A percentile compares a stretch with the other conserved stretches of the same genome.
phyloP scores from a whole-genome alignment of 2,888 invertebrate species.

The Cactoblastis cactorum region DNA sequence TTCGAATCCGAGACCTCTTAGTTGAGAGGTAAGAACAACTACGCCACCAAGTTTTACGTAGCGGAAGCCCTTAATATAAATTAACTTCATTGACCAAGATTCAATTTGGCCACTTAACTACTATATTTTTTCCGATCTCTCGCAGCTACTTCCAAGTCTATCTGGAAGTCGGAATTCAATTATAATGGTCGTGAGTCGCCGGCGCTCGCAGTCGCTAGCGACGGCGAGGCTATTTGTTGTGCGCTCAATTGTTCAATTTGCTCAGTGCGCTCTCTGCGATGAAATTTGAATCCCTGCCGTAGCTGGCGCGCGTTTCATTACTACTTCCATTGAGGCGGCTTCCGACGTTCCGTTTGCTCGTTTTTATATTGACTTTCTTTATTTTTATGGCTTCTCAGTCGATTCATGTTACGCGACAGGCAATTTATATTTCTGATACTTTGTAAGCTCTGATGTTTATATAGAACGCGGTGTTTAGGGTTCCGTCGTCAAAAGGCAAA shows the following conservation, averaged over 20 bases:
- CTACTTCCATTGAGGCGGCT: neutral
- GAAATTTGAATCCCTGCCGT: constrained; percentile 2
- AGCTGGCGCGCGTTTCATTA: neutral
- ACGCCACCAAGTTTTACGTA: no score
- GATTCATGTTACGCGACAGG: neutral
- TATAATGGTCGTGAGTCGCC: constrained; percentile 5
- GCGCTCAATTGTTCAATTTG: constrained; percentile 11
- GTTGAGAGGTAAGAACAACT: no score
- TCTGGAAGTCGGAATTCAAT: constrained; percentile 1
- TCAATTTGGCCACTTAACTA: no score
- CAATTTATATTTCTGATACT: neutral
- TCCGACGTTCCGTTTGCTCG: neutral
- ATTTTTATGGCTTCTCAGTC: neutral
- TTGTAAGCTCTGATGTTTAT: neutral
- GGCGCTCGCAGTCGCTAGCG: neutral
- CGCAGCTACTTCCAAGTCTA: neutral
- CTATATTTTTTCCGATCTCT: neutral
- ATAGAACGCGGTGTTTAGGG: no score
- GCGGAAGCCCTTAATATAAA: no score
- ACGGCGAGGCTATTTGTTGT: constrained; percentile 6
- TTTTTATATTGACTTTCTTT: neutral
- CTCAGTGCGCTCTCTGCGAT: neutral
- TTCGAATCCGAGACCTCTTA: no score
- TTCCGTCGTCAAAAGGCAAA: no score
- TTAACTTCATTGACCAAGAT: no score